Evolutionary conservation across 2,797 vertebrate genomes (phyloP).

Genomic region (Gymnodraco acuticeps): DNA sequence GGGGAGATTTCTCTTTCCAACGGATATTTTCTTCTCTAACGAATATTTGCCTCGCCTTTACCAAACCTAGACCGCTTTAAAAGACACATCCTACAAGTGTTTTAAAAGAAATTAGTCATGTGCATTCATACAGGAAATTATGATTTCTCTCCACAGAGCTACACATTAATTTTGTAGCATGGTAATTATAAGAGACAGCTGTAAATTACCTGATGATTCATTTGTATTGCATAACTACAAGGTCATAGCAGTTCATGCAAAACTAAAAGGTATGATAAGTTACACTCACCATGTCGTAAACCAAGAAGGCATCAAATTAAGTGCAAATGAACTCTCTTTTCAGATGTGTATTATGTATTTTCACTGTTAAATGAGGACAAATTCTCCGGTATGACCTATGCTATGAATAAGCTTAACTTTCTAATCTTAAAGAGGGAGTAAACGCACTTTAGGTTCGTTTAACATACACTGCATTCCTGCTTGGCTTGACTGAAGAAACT

Average conservation of each 20-base stretch:
- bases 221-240: constrained; percentile 5
- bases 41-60: constrained; percentile 28
- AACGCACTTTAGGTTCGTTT: constrained; percentile 12
- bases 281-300: not conserved
- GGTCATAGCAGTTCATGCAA: constrained; percentile 18
- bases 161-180: not conserved
- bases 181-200: not conserved
- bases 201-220: not conserved
- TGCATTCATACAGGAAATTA: not conserved
- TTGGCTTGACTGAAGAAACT: not conserved
- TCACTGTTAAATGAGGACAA: not conserved
- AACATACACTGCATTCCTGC: not conserved
- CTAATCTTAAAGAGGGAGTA: not conserved
- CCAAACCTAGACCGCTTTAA: not conserved
- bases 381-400: not conserved
- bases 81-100: not conserved
- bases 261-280: constrained; percentile 4
- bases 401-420: not conserved
- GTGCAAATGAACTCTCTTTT: not conserved
- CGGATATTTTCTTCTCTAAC: constrained; percentile 41
- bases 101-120: not conserved
- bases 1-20: constrained; percentile 57
- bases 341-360: not conserved
- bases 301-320: not conserved
- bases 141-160: not conserved